Percentiles rank a stretch among this genome's conserved stretches.
These are phyloP conservation scores for Amphilophus citrinellus DNA, from an alignment of 2,113 vertebrate genomes.

Conservation along the genomic window DNA sequence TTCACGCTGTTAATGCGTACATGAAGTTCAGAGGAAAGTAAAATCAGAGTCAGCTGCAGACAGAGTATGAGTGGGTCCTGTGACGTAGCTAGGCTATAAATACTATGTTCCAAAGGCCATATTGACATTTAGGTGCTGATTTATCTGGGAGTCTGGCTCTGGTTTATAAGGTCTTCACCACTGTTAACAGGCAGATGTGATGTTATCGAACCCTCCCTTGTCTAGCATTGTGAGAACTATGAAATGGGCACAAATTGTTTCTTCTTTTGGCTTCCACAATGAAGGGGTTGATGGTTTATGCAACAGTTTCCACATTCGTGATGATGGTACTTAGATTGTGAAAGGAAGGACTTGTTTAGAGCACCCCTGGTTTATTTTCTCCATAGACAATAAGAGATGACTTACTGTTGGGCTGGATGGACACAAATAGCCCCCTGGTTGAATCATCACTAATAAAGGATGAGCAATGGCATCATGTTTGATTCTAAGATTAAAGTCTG, in stretches of 20 bases:
- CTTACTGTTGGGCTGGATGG: slow-evolving; percentile 6
- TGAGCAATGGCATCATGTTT: not conserved
- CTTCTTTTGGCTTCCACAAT: slow-evolving; percentile 7
- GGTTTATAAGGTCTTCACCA: slow-evolving; percentile 55
- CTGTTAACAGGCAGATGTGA: slow-evolving; percentile 44
- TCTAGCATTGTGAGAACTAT: not conserved
- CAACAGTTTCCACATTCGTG: not conserved
- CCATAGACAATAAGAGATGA: slow-evolving; percentile 7
- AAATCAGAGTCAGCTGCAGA: slow-evolving; percentile 20
- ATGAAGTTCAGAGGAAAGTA: slow-evolving; percentile 2
- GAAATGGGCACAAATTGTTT: slow-evolving; percentile 31
- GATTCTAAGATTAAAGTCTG: not conserved
- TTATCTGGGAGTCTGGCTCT: slow-evolving; percentile 60
- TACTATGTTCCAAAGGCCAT: slow-evolving; percentile 68
- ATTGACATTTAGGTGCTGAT: slow-evolving; percentile 73
- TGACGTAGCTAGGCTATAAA: slow-evolving; percentile 63
- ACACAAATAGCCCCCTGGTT: slow-evolving; percentile 13
- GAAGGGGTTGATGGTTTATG: not conserved
- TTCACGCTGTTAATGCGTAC: not conserved
- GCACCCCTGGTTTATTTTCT: not conserved
- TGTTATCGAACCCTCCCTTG: slow-evolving; percentile 28
- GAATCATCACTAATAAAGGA: slow-evolving; percentile 5
- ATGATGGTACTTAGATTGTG: not conserved
- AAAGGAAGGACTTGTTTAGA: slow-evolving; percentile 18
- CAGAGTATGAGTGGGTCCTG: slow-evolving; percentile 30